Conservation (phyloP, 2,888 invertebrate genomes). For the Athalia circularis region DNA sequence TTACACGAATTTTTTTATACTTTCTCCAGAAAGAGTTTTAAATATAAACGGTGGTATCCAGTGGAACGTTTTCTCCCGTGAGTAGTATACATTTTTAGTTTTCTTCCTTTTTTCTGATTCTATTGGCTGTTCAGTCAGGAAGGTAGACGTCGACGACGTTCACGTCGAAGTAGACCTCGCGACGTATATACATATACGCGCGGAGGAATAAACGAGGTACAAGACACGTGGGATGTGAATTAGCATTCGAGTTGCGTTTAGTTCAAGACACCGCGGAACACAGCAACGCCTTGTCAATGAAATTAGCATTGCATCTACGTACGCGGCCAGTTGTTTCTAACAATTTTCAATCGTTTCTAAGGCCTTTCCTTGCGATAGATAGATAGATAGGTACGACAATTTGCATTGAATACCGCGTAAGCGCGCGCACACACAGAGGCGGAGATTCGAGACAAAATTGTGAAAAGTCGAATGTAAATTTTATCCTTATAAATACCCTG, state of each 20-base stretch:
- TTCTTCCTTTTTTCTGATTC: not conserved
- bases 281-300: constrained; percentile 44
- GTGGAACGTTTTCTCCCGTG: constrained; percentile 21
- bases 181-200: constrained; percentile 2
- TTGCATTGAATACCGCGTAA: constrained; percentile 37
- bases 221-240: constrained; percentile 45
- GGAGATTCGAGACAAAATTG: constrained; percentile 38
- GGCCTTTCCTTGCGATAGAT: constrained; percentile 32
- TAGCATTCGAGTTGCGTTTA: constrained; percentile 44
- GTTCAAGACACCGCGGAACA: constrained; percentile 41
- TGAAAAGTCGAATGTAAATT: constrained; percentile 30
- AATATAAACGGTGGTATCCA: not conserved
- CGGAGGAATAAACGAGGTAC: constrained; percentile 40
- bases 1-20: constrained; percentile 7
- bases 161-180: not conserved
- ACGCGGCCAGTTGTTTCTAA: constrained; percentile 12
- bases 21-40: constrained; percentile 7
- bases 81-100: not conserved
- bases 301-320: constrained; percentile 43
- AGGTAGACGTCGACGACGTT: not conserved
- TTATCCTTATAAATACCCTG: constrained; percentile 21
- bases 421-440: not conserved
- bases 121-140: not conserved
- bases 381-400: constrained; percentile 22
- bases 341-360: constrained; percentile 37